These are phyloP conservation scores for Hyles lineata DNA, from an alignment of 2,888 invertebrate species.

Conservation along the genomic window DNA sequence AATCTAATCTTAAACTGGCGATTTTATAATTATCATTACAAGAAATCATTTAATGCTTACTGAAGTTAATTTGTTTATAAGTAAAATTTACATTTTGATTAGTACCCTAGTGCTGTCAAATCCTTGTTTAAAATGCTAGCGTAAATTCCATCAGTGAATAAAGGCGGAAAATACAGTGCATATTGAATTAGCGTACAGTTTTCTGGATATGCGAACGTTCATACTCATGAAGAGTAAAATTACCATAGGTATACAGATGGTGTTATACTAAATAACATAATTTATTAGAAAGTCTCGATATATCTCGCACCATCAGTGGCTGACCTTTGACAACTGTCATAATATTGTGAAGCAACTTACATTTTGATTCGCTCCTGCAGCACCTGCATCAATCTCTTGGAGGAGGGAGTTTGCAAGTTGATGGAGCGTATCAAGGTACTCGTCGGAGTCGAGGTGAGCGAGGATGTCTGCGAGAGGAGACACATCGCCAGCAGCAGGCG, in stretches of 20 bases:
- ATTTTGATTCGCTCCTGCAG: constrained; percentile 87
- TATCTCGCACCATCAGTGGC: too few species aligned
- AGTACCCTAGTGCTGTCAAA: background rate
- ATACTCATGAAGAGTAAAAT: too few species aligned
- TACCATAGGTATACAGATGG: too few species aligned
- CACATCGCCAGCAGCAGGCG: constrained; percentile 91
- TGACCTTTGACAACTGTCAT: too few species aligned
- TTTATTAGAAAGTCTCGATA: too few species aligned
- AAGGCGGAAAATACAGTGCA: background rate
- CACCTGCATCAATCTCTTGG: constrained; percentile 90
- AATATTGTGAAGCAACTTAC: constrained; percentile 71
- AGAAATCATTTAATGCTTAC: too few species aligned
- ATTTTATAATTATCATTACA: too few species aligned
- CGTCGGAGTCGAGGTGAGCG: constrained; percentile 90
- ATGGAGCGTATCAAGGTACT: constrained; percentile 89
- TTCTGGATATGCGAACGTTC: background rate
- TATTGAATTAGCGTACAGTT: too few species aligned
- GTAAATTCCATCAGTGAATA: background rate
- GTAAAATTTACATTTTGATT: background rate
- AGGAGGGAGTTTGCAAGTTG: constrained; percentile 93
- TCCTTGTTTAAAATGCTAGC: background rate
- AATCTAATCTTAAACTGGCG: too few species aligned
- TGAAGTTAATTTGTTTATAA: too few species aligned
- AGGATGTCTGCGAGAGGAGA: constrained; percentile 94
- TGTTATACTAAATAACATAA: too few species aligned